Conservation (phyloP, 2,113 vertebrate species). For the Brachypteracias leptosomus region DNA sequence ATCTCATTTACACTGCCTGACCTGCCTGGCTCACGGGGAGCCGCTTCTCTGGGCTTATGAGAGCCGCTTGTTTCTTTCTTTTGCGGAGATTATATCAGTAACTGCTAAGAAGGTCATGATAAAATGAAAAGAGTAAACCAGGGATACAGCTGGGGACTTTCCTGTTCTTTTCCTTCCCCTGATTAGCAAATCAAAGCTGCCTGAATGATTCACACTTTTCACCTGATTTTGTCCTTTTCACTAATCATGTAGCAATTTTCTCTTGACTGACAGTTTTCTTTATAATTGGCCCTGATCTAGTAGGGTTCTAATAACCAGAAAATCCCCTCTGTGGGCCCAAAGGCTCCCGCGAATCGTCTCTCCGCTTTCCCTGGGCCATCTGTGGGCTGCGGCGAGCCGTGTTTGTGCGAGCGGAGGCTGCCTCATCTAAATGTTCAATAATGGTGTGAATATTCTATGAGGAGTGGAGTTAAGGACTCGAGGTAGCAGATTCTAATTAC, state of each 20-base stretch:
- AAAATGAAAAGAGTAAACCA: constrained; percentile 95
- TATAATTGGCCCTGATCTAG: constrained; percentile 99
- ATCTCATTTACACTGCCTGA: constrained; percentile 87
- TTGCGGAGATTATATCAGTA: constrained; percentile 88
- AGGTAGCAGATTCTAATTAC: constrained; percentile 99
- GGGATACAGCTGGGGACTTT: constrained; percentile 97
- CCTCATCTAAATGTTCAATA: constrained; percentile 99
- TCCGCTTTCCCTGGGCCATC: constrained; percentile 84
- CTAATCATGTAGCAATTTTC: constrained; percentile 99
- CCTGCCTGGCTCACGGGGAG: constrained; percentile 83
- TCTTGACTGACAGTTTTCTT: constrained; percentile 99
- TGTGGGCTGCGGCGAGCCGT: constrained; percentile 82
- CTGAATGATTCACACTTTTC: constrained; percentile 97
- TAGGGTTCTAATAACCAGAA: constrained; percentile 99
- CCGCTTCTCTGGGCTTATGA: constrained; percentile 79
- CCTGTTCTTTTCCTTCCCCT: constrained; percentile 88
- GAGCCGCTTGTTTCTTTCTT: constrained; percentile 80
- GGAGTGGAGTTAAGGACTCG: constrained; percentile 90
- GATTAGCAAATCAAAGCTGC: constrained; percentile 99
- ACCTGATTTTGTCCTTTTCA: constrained; percentile 99
- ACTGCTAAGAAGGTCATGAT: constrained; percentile 96
- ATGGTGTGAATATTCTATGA: constrained; percentile 98
- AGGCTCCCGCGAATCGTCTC: constrained; percentile 92
- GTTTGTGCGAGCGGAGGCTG: constrained; percentile 89
- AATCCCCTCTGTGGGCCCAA: constrained; percentile 99